Evolutionary conservation across 1,140 invertebrate genomes (phyloP).

Genomic region (Drosophila melanogaster): DNA sequence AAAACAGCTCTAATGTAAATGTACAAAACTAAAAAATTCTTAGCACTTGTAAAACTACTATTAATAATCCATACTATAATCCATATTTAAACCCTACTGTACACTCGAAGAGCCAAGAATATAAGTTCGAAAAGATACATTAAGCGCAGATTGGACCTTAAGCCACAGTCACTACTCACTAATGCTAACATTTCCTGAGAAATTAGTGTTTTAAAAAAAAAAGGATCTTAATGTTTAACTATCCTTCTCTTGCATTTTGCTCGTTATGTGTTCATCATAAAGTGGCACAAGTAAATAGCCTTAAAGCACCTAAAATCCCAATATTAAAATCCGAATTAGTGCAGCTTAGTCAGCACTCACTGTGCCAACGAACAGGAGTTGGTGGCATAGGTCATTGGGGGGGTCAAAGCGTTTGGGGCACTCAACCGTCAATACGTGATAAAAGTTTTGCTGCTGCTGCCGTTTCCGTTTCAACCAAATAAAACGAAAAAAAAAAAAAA

Average conservation of each 20-base stretch:
- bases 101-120: background rate
- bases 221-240: no score
- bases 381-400: conserved; percentile 5
- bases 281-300: no score
- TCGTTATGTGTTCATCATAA: no score
- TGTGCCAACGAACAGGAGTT: conserved; percentile 2
- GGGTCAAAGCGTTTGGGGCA: conserved; percentile 53
- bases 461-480: conserved; percentile 59
- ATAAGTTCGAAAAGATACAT: conserved; percentile 13
- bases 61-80: no score
- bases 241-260: no score
- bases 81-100: conserved; percentile 3
- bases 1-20: no score
- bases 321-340: background rate
- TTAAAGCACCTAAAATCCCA: no score
- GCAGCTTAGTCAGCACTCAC: conserved; percentile 1
- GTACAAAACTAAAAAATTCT: no score
- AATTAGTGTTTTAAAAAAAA: background rate
- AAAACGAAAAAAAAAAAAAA: conserved; percentile 2
- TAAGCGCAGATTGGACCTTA: conserved; percentile 29
- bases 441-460: conserved; percentile 69
- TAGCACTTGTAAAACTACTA: no score
- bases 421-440: conserved; percentile 80
- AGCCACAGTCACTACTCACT: conserved; percentile 3
- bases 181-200: background rate